Percentiles rank a stretch among this genome's conserved stretches.
phyloP scores from a whole-genome alignment of 2,888 invertebrate species.

The Watsonalla binaria region DNA sequence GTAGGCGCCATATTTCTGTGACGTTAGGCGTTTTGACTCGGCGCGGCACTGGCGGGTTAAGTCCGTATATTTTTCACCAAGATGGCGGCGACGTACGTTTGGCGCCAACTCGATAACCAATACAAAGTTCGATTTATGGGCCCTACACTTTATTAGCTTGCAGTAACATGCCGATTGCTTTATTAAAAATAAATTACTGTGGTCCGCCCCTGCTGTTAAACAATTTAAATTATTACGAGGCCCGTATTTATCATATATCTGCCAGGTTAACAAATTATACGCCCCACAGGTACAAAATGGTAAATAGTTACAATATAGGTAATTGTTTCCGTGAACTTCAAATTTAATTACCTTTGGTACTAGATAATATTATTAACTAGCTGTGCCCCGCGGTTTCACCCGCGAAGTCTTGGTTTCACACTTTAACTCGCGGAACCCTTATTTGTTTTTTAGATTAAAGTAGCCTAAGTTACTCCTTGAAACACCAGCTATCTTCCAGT shows the following conservation, averaged over 20 bases:
- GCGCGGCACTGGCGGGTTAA: conserved; percentile 3
- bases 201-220: conserved; percentile 24
- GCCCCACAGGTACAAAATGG: neutral
- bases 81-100: conserved; percentile 37
- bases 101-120: conserved; percentile 53
- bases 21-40: conserved; percentile 14
- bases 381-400: too few relatives aligned
- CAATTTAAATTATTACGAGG: conserved; percentile 25
- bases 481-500: too few relatives aligned
- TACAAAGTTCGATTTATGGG: conserved; percentile 42
- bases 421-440: too few relatives aligned
- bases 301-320: too few relatives aligned
- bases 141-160: conserved; percentile 40
- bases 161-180: conserved; percentile 23
- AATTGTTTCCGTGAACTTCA: too few relatives aligned
- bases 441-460: too few relatives aligned
- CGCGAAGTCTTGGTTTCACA: too few relatives aligned
- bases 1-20: conserved; percentile 41
- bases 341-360: too few relatives aligned
- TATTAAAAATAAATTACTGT: conserved; percentile 40
- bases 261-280: neutral
- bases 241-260: conserved; percentile 12
- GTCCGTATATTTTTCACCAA: conserved; percentile 47
- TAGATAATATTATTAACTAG: too few relatives aligned
- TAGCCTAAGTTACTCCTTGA: too few relatives aligned